Percentiles rank a stretch among this genome's conserved stretches.
phyloP scores from a whole-genome alignment of 2,797 vertebrate species.

The Phoeniculus purpureus region DNA sequence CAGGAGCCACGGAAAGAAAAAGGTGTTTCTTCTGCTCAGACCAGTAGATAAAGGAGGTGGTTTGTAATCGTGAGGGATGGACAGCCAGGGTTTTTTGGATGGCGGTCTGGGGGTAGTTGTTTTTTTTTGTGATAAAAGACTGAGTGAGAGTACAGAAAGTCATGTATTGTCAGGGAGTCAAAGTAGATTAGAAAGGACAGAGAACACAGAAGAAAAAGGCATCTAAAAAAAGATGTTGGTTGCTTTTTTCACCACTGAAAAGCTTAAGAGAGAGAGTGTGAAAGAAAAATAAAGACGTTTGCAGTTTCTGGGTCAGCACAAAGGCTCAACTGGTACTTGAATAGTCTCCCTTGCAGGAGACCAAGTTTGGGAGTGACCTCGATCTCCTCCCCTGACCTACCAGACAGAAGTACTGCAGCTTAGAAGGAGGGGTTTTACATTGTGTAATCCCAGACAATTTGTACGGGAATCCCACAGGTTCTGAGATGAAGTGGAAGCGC shows the following conservation, averaged over 20 bases:
- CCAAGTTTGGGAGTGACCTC: conserved; percentile 24
- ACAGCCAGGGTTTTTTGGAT: not conserved
- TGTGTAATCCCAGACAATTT: not conserved
- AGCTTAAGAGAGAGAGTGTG: conserved; percentile 58
- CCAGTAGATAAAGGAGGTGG: conserved; percentile 39
- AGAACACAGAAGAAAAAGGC: conserved; percentile 40
- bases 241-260: not conserved
- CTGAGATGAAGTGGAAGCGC: not conserved
- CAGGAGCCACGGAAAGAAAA: conserved; percentile 37
- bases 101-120: too few species aligned
- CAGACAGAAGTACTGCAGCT: not conserved
- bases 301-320: conserved; percentile 70
- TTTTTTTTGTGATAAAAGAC: conserved; percentile 42
- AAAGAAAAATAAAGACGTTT: conserved; percentile 67
- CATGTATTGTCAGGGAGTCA: conserved; percentile 61
- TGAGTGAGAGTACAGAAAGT: conserved; percentile 41
- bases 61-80: conserved; percentile 62
- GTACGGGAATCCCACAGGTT: not conserved
- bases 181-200: conserved; percentile 72
- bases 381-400: conserved; percentile 9
- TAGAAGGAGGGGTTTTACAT: not conserved
- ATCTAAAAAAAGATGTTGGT: conserved; percentile 44
- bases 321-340: conserved; percentile 35
- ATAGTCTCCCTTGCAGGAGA: conserved; percentile 4
- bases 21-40: conserved; percentile 22